phyloP scores from a whole-genome alignment of 2,113 vertebrate genomes.

The Vimba vimba region DNA sequence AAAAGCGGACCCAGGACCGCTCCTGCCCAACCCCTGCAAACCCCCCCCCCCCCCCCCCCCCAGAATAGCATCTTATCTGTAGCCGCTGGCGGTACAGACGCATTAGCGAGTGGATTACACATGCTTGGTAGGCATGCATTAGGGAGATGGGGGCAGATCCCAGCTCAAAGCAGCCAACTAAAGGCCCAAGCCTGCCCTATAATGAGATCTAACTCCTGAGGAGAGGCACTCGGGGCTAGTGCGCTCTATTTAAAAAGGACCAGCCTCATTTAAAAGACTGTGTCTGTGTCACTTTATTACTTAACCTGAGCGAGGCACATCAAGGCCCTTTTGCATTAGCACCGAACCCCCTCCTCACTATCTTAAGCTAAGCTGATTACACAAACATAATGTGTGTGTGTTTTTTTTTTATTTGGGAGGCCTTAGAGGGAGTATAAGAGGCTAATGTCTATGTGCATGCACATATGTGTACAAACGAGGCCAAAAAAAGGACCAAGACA shows the following conservation, averaged over 20 bases:
- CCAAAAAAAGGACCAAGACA: constrained; percentile 32
- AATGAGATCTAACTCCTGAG: constrained; percentile 78
- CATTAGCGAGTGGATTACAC: constrained; percentile 76
- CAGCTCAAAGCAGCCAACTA: constrained; percentile 67
- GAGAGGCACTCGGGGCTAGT: constrained; percentile 65
- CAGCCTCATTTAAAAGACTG: constrained; percentile 67
- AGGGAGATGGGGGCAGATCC: constrained; percentile 67
- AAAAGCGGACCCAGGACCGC: constrained; percentile 45
- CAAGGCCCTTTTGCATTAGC: constrained; percentile 75
- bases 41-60: constrained; percentile 39
- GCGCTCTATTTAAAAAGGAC: constrained; percentile 71
- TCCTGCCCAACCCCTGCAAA: constrained; percentile 9
- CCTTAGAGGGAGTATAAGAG: constrained; percentile 32
- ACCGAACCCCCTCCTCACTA: constrained; percentile 57
- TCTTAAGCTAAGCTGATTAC: constrained; percentile 80
- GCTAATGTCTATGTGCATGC: constrained; percentile 28
- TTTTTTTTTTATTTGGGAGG: constrained; percentile 17
- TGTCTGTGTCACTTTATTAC: constrained; percentile 76
- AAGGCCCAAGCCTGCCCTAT: constrained; percentile 68
- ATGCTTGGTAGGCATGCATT: constrained; percentile 79
- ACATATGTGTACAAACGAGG: constrained; percentile 44
- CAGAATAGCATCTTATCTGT: constrained; percentile 62
- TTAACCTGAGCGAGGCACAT: constrained; percentile 74
- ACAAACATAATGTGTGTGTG: constrained; percentile 78
- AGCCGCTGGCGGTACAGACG: constrained; percentile 62